Base-by-base conservation (phyloP, 2,888 invertebrate genomes). In the Carcina quercana region DNA sequence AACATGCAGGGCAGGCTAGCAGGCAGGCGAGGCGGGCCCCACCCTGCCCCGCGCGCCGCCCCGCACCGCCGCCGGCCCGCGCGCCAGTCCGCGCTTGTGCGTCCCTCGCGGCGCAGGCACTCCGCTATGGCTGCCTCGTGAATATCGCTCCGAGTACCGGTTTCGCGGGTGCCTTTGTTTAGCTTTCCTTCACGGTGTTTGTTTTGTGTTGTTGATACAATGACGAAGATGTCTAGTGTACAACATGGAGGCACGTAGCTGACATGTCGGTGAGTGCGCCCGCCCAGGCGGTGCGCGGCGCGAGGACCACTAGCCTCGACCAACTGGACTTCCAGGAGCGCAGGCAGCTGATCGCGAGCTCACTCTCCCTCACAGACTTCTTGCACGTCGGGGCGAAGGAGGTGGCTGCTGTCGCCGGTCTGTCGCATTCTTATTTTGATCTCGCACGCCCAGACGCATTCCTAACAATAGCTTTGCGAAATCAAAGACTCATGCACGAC, bases 251-350 rank as follows among this genome's bases (percentile, higher is more conserved):
- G 54, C 59, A 59, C 71, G 74, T 67, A 82, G 82, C 78, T 82
- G 83, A 82, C 75, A 83, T 82, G 84, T 80, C 83, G 67, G 64
- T 80, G 70, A 75, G 71, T 78, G 79, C 80, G 72, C 76, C 79
- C 71, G 72, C 73, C 59, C 76, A 70, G 71, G 76, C 75, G 78
- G 79, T 75, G 79, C 82, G 82, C 78, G 79, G 78, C 52, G 72
- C 74, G 47, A 74, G 93, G 57, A 93, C 93, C 80, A 93, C 90
- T 74, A 93, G 93, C 63, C 87, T 94, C 85, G 94, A 94, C 86
- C 93, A 93, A 82, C 87, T 95, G 35, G 95, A 95, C 83, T 95
- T 95, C 71, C 94, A 95, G 78, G 95, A 95, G 86, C 94, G 94
- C 71, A 86, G 95, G 55, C 93, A 94, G 76, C 84, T 95, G 62